These are phyloP conservation scores for Callosobruchus maculatus DNA, from an alignment of 2,888 invertebrate genomes.

Conservation along the genomic window DNA sequence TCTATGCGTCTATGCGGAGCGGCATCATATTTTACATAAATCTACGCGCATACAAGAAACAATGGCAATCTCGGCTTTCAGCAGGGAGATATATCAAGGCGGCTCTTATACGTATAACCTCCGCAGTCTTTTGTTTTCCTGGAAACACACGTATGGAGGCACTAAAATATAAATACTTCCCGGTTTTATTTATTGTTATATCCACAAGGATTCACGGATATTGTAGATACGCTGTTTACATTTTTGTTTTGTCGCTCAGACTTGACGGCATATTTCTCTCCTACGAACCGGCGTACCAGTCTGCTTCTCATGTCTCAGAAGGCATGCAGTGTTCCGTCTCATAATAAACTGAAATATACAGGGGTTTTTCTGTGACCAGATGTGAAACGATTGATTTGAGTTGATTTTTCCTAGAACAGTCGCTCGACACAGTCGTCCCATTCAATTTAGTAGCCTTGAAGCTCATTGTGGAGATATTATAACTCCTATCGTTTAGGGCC, in stretches of 20 bases:
- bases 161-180: background rate
- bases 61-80: background rate
- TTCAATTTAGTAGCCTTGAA: too few relatives aligned
- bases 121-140: background rate
- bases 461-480: too few relatives aligned
- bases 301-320: background rate
- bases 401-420: too few relatives aligned
- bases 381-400: too few relatives aligned
- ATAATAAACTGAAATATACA: too few relatives aligned
- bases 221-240: background rate
- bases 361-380: too few relatives aligned
- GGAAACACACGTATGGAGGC: background rate
- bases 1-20: background rate
- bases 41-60: background rate
- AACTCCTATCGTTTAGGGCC: too few relatives aligned
- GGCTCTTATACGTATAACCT: background rate
- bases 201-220: background rate
- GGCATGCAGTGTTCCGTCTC: background rate
- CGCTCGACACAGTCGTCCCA: too few relatives aligned
- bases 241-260: background rate
- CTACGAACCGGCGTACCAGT: background rate
- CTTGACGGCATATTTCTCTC: background rate
- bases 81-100: background rate
- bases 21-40: background rate
- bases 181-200: background rate